Evolutionary conservation across 2,797 vertebrate genomes (phyloP).

Genomic region (Rhincodon typus): DNA sequence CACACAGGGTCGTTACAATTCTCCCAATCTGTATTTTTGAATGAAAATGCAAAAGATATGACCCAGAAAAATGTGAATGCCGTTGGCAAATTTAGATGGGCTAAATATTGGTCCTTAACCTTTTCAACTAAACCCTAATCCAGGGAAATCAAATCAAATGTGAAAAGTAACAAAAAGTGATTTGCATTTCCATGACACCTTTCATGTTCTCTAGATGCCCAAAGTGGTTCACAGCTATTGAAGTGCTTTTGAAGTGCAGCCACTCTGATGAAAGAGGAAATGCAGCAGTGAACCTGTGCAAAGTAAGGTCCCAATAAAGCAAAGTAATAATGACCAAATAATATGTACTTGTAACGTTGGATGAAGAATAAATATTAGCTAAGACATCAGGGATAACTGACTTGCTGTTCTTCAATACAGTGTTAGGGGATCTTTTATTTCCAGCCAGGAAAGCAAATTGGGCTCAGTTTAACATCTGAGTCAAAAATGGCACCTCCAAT

Average conservation of each 20-base stretch:
- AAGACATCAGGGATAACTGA: background rate
- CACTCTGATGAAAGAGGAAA: background rate
- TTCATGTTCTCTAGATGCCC: background rate
- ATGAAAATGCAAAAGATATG: background rate
- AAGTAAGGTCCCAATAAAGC: background rate
- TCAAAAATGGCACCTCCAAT: background rate
- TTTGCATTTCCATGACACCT: background rate
- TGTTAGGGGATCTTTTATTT: background rate
- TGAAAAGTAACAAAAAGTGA: background rate
- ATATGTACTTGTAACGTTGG: background rate
- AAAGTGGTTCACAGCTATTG: background rate
- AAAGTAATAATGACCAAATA: background rate
- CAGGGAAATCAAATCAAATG: background rate
- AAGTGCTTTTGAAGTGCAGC: background rate
- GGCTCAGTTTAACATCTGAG: background rate
- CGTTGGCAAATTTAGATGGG: background rate
- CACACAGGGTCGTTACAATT: background rate
- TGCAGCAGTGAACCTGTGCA: background rate
- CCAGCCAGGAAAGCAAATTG: background rate
- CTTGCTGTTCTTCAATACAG: background rate
- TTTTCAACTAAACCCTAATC: background rate
- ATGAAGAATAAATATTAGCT: background rate
- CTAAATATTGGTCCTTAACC: too few species aligned
- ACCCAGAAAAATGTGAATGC: background rate
- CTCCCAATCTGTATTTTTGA: background rate